Evolutionary conservation across 2,797 vertebrate genomes (phyloP).

Genomic region (Sphenodon punctatus): DNA sequence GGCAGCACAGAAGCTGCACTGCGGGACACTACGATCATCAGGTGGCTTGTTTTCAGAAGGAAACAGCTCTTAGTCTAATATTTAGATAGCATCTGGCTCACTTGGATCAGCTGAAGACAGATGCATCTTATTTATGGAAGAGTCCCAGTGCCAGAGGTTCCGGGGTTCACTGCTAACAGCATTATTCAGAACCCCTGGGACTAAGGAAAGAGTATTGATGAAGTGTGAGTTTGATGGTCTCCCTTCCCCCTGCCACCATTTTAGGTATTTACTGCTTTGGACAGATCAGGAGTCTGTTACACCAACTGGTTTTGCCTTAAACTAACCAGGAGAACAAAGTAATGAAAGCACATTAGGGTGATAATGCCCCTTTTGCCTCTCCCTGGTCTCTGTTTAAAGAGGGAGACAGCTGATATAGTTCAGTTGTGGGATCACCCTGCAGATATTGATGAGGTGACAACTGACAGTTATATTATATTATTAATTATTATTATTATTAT

Average conservation of each 20-base stretch:
- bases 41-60: neutral
- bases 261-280: neutral
- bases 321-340: neutral
- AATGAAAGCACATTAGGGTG: neutral
- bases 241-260: neutral
- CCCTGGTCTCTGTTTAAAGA: accelerated
- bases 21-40: neutral
- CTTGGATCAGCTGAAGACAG: neutral
- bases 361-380: neutral
- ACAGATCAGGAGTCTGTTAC: neutral
- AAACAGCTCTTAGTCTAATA: neutral
- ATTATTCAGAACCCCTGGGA: neutral
- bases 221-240: neutral
- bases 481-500: no score
- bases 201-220: neutral
- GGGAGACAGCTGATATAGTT: neutral
- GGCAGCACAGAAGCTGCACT: neutral
- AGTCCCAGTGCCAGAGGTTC: neutral
- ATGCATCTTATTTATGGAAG: neutral
- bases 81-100: neutral
- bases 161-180: neutral
- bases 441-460: accelerated
- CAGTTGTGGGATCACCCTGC: neutral
- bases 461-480: no score
- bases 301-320: accelerated